Conservation (phyloP, 2,888 invertebrate genomes). For the Adineta ricciae region DNA sequence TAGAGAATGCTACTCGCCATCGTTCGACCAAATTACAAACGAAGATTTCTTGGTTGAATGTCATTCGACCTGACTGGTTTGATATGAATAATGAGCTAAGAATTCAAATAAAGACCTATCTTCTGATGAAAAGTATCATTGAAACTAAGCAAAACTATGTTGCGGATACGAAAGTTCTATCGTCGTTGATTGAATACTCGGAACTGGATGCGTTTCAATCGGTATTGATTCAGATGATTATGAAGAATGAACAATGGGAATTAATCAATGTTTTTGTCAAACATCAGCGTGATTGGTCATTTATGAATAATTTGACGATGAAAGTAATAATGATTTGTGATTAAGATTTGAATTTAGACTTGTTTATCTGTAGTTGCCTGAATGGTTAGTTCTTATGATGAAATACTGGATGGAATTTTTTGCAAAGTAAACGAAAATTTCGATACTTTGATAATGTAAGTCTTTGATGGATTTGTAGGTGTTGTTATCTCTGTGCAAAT, state of each 20-base stretch:
- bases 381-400: not conserved
- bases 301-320: not conserved
- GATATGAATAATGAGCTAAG: not conserved
- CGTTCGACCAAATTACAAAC: not conserved
- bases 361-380: not conserved
- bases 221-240: not conserved
- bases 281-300: not conserved
- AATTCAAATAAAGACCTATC: not conserved
- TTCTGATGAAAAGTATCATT: not conserved
- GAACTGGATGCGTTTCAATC: not conserved
- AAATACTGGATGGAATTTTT: not conserved
- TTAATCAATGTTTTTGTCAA: not conserved
- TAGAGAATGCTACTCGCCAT: not conserved
- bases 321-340: not conserved
- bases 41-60: not conserved
- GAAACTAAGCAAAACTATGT: not conserved
- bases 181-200: not conserved
- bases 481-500: not conserved
- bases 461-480: not conserved
- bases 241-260: not conserved
- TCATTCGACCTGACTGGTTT: conserved; percentile 16
- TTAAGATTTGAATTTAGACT: not conserved
- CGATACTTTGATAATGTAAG: too few relatives aligned
- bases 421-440: not conserved
- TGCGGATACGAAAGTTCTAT: not conserved